Base-by-base conservation (phyloP, 2,113 vertebrate genomes). In the Promerops cafer region DNA sequence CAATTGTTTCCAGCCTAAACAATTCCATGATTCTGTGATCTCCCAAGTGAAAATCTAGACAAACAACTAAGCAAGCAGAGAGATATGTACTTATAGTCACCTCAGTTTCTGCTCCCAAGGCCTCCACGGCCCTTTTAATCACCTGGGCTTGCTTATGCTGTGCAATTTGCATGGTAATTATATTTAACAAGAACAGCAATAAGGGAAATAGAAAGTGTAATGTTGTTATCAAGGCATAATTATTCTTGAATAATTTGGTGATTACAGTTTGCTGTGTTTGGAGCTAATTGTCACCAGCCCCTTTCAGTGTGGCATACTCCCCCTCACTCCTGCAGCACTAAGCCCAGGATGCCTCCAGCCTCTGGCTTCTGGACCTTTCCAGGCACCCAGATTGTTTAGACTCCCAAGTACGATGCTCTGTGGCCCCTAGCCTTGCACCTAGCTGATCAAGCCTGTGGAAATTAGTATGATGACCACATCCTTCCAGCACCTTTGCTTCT, bases 91-190 rank as follows among this genome's bases (percentile, higher is more conserved):
- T 96, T 61, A 49, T 15, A 90, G 85, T 68, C 79, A 93, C 93
- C 92, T 94, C 88, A 64, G 69, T 89, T 91, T 94, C 80, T 90
- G 65, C 40, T 95, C 76, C 64, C 31, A 82, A 65, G 69, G 92
- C 92, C 59, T 80, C 69, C 61, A 21, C 28, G 69, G 93, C 71
- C 90, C 81, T 30, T 54, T 81, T 94, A 94, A 97, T 97, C 97
- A 96, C 94, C 96, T 94, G 93, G 90, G 96, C 95, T 93, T 95
- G 88, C 96, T 94, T 95, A 92, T 4, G 44, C 82, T 83, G 71
- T 94, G 92, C 87, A 94, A 96, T 97, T 97, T 97, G 92, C 96
- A 96, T 95, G 90, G 96, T 95, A 97, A 97, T 97, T 97, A 97
- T 96, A 96, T 97, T 97, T 97, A 97, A 97, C 93, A 96, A 96